A percentile compares a stretch with the other conserved stretches of the same genome.
phyloP scores from a whole-genome alignment of 2,888 invertebrate genomes.

The Eupithecia exiguata region DNA sequence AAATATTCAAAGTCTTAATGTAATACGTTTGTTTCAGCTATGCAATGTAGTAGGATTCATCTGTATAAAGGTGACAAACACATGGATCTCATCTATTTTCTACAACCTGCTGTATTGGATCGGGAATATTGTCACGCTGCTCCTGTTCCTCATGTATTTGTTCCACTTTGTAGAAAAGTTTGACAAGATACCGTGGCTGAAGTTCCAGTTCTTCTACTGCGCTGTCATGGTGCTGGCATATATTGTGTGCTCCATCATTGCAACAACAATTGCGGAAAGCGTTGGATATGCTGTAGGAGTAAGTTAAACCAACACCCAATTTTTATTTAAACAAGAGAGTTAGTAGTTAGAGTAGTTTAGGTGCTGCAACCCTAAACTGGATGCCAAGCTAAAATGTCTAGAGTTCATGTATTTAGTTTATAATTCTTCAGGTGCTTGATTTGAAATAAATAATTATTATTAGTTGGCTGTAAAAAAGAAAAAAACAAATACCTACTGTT shows the following conservation, averaged over 20 bases:
- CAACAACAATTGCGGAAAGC: conserved; percentile 84
- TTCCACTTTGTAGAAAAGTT: conserved; percentile 94
- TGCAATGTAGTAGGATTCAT: conserved; percentile 91
- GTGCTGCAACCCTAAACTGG: too few species aligned
- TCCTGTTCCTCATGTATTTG: conserved; percentile 89
- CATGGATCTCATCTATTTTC: conserved; percentile 87
- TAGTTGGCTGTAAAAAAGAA: neutral
- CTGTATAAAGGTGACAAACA: conserved; percentile 87
- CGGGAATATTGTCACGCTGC: conserved; percentile 90
- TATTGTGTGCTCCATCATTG: conserved; percentile 89
- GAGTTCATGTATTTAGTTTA: too few species aligned
- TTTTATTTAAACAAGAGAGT: neutral
- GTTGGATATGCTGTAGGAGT: conserved; percentile 89
- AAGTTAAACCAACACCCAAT: conserved; percentile 63
- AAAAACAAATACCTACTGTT: neutral
- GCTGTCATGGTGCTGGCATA: conserved; percentile 87
- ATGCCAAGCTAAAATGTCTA: too few species aligned
- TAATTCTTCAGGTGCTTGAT: too few species aligned
- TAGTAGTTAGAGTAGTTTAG: too few species aligned
- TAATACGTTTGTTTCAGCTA: conserved; percentile 71
- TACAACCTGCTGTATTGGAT: conserved; percentile 91
- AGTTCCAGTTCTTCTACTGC: conserved; percentile 90
- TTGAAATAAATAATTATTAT: neutral
- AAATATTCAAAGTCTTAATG: neutral
- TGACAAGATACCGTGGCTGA: conserved; percentile 92